Base-by-base conservation (phyloP, 2,113 vertebrate genomes). In the Myrmecobius fasciatus region DNA sequence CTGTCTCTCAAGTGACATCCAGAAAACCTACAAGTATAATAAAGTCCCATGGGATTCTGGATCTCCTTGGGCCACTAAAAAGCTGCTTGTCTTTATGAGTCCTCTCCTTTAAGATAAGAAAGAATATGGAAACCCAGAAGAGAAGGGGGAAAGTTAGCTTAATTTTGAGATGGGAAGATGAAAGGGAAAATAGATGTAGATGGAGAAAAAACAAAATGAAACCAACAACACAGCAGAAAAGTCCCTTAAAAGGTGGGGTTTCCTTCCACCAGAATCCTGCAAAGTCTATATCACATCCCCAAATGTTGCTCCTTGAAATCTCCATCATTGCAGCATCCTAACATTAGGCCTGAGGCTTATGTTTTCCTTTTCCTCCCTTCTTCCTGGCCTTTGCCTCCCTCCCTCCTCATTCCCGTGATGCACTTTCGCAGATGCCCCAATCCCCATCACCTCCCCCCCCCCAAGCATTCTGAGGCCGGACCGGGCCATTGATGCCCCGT, bases 111-210 rank as follows among this genome's bases (percentile, higher is more conserved):
- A 43, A 83, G 6, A 83, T 8, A 83, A 83, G 36, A 43, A 83
- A 83, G 6, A 83, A 83, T 83, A 43, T 83, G 67, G n/a, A 24
- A 83, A 83, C 67, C n/a, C 22, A 43, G 6, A 24, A n/a, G 20
- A 43, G 20, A 24, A 24, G n/a, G 0, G 10, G 43, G 24, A 56
- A 36, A 24, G 28, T n/a, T 25, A 46, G 67, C 49, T 43, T 43
- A n/a, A 51, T 25, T 54, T 8, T 5, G 14, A 47, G 43, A 52
- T 25, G 75, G 89, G 43, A 91, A 91, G 25, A 49, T 24, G 1
- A 25, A 0, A 1, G 36, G 8, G 4, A 52, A 8, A 54, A 56
- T n/a, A n/a, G 51, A 1, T n/a, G 48, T 14, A 10, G 4, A 3
- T 5, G 12, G 25, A 53, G 67, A 49, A 53, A 49, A 52, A 83